Evolutionary conservation across 2,797 vertebrate species (phyloP), one percentile per base, ranked within the genome.

Genomic region (Cetoscarus ocellatus): DNA sequence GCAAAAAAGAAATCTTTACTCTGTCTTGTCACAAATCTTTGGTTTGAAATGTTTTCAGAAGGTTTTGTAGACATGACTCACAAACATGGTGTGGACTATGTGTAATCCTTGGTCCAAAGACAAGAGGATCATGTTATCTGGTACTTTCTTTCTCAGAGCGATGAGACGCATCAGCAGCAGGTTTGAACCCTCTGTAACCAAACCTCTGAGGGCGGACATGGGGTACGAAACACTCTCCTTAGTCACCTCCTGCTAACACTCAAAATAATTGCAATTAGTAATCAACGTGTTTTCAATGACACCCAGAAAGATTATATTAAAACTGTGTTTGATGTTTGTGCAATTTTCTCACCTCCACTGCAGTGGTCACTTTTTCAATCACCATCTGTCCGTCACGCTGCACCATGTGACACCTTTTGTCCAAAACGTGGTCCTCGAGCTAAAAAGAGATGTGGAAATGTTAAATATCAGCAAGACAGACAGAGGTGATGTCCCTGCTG

Each of bases 161-260:
- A 99, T 83, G 67, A 98, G 85, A 42, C 98, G 95, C 88, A 97
- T 90, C 76, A 99, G 76, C 65, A 99, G 87, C 40, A 99, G 80
- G 85, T 90, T 95, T 77, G 97, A 95, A 0, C 95, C 95, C 65
- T 97, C 96, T 0, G 93, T 96, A 70, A 99, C 49, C 58, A 98
- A 91, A 9, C 97, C 98, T 8, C 1, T 66, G 3, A 94, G 59
- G 39, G 54, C 76, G 6, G 80, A 80, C 58, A 84, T 44, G 43
- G 92, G 84, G 15, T 93, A 91, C n/a, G 86, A 88, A 42, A 71
- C 27, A 2, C 63, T 67, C 63, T 93, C 83, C 34, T 68, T 86
- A 4, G 73, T 94, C 60, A 87, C 78, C 47, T 92, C 92, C 94
- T 95, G 77, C 2, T 74, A 17, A 73, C 38, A 78, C 43, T 47